Base-by-base conservation (phyloP, 92 coral and sea anemone species). In the Scolanthus callimorphus region DNA sequence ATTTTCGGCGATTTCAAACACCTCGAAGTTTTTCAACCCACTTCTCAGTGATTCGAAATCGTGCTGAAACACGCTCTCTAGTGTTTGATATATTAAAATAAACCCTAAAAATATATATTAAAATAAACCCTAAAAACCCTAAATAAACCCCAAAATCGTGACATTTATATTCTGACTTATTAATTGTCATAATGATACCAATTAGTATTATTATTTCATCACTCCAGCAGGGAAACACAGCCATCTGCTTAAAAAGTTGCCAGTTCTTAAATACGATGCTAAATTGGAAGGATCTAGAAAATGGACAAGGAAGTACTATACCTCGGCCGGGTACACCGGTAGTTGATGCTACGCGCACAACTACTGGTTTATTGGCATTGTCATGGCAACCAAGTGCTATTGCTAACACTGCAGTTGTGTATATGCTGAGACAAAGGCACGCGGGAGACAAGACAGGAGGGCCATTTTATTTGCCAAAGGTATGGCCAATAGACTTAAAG, bases 281-380 rank as follows among this genome's bases (percentile, higher is more conserved):
- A 15, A 39, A 10, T 1, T 23, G 39, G 9, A 25, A 38, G 1
- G 39, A 51, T 4, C 25, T 64, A 3, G 34, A 29, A 43, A 10
- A 25, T 15, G 73, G 73, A 34, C 28, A 66, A 19, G 28, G 25
- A 25, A 51, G 51, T 22, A 39, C 52, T 3, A 66, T 62, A 17
- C 24, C 3, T 15, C 9, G 28, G 0, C 73, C 73, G 24, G 73
- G 73, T 3, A 27, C 39, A 26, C 73, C 73, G 11, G 50, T 41
- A 19, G 73, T 34, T 38, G 38, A 43, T 0, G 38, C 29, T 17
- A 66, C 37, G 27, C 51, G n/a, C 12, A 2, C 54, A 6, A 39
- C 49, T 19, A 51, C 46, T 20, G n/a, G n/a, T n/a, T n/a, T n/a
- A n/a, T 43, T 66, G n/a, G 54, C 73, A 43, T 52, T 66, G 73